Percentiles rank a stretch among this genome's conserved stretches.
Evolutionary conservation across 2,797 vertebrate genomes (phyloP).

Genomic region (Fringilla coelebs): DNA sequence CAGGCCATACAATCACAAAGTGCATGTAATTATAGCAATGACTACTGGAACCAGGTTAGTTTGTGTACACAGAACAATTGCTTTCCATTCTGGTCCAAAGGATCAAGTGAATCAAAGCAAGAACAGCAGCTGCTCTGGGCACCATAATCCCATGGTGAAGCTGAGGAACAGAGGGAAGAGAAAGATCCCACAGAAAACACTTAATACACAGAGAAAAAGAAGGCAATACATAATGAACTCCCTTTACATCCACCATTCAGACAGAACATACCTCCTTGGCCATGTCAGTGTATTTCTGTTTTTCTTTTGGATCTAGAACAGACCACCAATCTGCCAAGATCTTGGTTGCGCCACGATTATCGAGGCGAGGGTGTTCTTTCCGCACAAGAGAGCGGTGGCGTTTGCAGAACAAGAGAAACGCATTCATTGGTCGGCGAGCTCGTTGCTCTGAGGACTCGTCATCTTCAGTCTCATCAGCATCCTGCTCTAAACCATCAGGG

Average conservation of each 20-base stretch:
- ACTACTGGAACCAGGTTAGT: background rate
- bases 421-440: conserved; percentile 96
- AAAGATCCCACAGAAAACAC: background rate
- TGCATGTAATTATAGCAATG: background rate
- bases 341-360: conserved; percentile 98
- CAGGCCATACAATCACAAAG: background rate
- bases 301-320: conserved; percentile 95
- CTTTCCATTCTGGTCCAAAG: background rate
- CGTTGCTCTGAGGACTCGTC: conserved; percentile 92
- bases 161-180: background rate
- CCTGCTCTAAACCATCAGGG: conserved; percentile 78
- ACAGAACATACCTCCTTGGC: conserved; percentile 90
- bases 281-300: conserved; percentile 99
- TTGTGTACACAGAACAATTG: background rate
- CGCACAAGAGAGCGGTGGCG: conserved; percentile 97
- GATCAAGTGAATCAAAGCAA: background rate
- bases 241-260: background rate
- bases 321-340: conserved; percentile 99
- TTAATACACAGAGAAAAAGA: background rate
- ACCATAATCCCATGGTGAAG: background rate
- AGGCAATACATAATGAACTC: background rate
- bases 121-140: background rate
- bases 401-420: conserved; percentile 98
- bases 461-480: conserved; percentile 84
- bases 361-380: conserved; percentile 94